Evolutionary conservation across 2,888 invertebrate genomes (phyloP).

Genomic region (Teinopalpus imperialis): DNA sequence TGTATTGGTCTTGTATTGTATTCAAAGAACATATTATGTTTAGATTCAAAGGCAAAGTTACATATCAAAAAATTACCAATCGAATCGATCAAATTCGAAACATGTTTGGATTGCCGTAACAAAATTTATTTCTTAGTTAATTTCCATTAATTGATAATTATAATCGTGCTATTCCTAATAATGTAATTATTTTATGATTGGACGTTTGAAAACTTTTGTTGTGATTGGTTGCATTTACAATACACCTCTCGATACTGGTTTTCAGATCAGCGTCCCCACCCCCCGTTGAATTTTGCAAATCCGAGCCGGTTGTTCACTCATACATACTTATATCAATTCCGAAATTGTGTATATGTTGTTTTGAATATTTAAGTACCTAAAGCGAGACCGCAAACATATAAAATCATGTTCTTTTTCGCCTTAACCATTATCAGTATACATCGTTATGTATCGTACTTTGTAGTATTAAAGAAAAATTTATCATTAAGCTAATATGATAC

Average conservation of each 20-base stretch:
- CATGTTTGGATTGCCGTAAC: no score
- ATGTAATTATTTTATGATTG: constrained; percentile 8
- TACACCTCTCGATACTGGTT: constrained; percentile 14
- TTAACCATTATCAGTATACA: no score
- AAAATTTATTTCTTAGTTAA: no score
- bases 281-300: constrained; percentile 17
- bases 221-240: constrained; percentile 14
- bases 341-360: constrained; percentile 13
- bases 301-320: constrained; percentile 4
- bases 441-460: no score
- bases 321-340: background rate
- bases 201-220: constrained; percentile 3
- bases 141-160: background rate
- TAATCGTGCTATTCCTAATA: background rate
- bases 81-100: no score
- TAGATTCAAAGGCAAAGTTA: no score
- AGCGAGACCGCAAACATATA: background rate
- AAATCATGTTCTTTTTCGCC: background rate
- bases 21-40: no score
- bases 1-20: no score
- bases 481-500: no score
- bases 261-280: background rate
- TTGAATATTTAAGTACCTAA: constrained; percentile 1
- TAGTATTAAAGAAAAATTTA: no score
- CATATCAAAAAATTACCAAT: no score